Conservation (phyloP, 2,113 vertebrate species). For the Jaculus jaculus region DNA sequence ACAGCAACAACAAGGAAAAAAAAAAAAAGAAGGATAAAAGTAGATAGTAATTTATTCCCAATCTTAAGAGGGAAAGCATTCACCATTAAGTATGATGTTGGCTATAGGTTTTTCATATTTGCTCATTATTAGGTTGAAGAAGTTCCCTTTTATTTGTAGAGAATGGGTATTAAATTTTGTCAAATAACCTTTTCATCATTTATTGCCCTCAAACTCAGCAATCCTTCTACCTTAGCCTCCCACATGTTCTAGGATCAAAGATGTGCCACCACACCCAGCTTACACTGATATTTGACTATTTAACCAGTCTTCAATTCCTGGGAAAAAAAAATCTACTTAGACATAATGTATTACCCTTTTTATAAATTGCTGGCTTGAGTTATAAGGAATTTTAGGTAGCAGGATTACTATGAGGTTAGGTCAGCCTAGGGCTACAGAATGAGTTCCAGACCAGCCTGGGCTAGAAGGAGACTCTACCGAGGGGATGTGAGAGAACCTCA, state of each 20-base stretch:
- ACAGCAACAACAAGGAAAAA: no score
- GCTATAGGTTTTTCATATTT: neutral
- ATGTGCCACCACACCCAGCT: no score
- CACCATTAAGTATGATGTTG: neutral
- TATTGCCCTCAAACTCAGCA: neutral
- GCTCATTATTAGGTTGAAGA: neutral
- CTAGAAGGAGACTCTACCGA: no score
- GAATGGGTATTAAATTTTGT: slow-evolving; percentile 14
- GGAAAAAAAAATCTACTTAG: slow-evolving; percentile 26
- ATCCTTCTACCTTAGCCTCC: no score
- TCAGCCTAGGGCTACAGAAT: no score
- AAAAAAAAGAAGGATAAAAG: no score
- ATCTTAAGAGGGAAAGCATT: neutral
- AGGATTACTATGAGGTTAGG: no score
- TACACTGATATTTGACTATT: neutral
- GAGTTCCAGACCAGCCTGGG: no score
- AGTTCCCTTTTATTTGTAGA: neutral
- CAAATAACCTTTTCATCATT: neutral
- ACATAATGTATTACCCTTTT: neutral
- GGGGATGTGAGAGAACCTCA: neutral
- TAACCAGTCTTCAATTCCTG: neutral
- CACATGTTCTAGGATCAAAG: no score
- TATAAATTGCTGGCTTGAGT: neutral
- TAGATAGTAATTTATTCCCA: neutral
- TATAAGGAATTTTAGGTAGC: no score